phyloP scores from a whole-genome alignment of 2,888 invertebrate species.

The Suillia variegata region DNA sequence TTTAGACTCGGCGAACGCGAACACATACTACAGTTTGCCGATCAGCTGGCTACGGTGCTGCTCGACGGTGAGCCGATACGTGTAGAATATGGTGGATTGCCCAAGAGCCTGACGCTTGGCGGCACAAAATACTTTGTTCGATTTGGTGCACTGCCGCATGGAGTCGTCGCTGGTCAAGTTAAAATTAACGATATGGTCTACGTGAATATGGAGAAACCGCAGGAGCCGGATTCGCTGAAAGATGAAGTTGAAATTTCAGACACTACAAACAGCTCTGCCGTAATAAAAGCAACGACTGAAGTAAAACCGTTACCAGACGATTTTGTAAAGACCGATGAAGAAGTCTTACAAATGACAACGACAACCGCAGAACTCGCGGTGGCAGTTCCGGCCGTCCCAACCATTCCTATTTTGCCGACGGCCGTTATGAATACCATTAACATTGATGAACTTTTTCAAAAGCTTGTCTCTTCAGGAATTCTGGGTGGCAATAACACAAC shows the following conservation, averaged over 20 bases:
- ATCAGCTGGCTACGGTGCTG: constrained; percentile 75
- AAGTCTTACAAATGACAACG: not conserved
- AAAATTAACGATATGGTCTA: constrained; percentile 78
- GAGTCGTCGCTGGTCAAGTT: constrained; percentile 73
- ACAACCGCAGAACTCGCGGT: constrained; percentile 6
- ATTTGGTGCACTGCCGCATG: constrained; percentile 78
- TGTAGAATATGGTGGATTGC: constrained; percentile 83
- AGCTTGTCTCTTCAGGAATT: constrained; percentile 84
- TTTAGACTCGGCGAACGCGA: constrained; percentile 75
- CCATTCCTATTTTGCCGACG: constrained; percentile 39
- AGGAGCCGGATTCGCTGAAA: constrained; percentile 38
- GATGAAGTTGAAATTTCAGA: constrained; percentile 18
- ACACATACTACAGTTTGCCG: constrained; percentile 80
- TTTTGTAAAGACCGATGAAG: not conserved
- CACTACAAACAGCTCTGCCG: constrained; percentile 38
- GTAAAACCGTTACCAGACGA: not conserved
- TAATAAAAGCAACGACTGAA: constrained; percentile 38
- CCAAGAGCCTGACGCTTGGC: constrained; percentile 77
- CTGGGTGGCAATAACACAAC: constrained; percentile 62
- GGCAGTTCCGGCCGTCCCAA: constrained; percentile 23
- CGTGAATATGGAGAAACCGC: constrained; percentile 50
- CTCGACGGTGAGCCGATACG: constrained; percentile 79
- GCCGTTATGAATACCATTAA: constrained; percentile 63
- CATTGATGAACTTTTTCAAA: constrained; percentile 83
- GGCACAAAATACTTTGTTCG: constrained; percentile 80